These are phyloP conservation scores for Limnodromus scolopaceus DNA, from an alignment of 2,797 vertebrate species.

Conservation along the genomic window DNA sequence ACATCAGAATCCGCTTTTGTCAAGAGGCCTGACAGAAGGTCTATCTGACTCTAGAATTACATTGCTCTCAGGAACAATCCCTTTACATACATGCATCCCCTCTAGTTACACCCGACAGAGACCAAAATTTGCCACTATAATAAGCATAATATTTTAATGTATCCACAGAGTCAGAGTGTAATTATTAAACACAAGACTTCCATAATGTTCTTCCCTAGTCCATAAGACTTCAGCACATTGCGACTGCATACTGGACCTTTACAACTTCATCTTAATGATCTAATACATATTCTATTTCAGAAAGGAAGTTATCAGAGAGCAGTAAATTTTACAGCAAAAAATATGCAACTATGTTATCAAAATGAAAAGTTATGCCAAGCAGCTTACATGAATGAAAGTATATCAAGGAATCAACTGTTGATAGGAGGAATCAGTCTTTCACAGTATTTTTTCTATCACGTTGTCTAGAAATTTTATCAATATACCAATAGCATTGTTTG, in stretches of 20 bases:
- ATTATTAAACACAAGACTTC: neutral
- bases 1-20: neutral
- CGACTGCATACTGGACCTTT: neutral
- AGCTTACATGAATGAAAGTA: neutral
- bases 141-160: neutral
- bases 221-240: neutral
- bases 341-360: neutral
- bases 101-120: neutral
- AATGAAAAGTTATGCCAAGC: neutral
- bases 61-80: neutral
- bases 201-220: neutral
- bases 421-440: neutral
- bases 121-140: neutral
- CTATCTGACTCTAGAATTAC: neutral
- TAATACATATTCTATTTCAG: neutral
- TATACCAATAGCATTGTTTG: neutral
- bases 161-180: neutral
- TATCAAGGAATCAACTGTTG: neutral
- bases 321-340: neutral
- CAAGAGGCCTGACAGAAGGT: neutral
- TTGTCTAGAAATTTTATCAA: neutral
- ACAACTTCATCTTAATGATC: neutral
- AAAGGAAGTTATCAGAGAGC: neutral
- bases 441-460: neutral
- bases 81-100: neutral